Conservation (phyloP, 1,140 invertebrate species). For the Galleria mellonella region DNA sequence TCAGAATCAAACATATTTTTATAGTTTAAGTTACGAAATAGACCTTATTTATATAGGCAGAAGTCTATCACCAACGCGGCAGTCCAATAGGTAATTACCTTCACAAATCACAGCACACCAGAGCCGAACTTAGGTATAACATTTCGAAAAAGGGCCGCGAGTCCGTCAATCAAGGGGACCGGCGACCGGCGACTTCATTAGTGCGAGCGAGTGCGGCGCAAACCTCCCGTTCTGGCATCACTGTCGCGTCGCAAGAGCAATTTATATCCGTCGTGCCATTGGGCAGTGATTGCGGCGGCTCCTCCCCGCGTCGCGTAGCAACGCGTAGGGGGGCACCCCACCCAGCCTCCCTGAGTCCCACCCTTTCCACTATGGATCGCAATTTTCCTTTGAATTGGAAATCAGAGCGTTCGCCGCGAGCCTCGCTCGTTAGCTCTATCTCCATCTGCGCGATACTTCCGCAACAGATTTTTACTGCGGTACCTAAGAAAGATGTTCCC, state of each 20-base stretch:
- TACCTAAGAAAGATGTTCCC: constrained; percentile 45
- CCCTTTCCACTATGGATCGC: constrained; percentile 67
- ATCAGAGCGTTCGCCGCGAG: constrained; percentile 64
- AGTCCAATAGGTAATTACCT: constrained; percentile 29
- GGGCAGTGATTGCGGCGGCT: constrained; percentile 73
- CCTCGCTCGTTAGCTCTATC: constrained; percentile 55
- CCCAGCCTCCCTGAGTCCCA: constrained; percentile 57
- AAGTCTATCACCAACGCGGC: not conserved
- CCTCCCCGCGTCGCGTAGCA: constrained; percentile 77
- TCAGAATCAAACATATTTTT: too few species aligned
- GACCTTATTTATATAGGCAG: not conserved
- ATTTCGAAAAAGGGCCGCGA: constrained; percentile 55
- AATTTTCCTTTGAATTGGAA: constrained; percentile 76
- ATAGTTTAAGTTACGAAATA: too few species aligned
- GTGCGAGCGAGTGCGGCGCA: constrained; percentile 48
- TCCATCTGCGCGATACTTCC: constrained; percentile 55
- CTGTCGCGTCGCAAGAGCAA: constrained; percentile 67
- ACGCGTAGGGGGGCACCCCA: constrained; percentile 68
- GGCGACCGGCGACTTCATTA: constrained; percentile 59
- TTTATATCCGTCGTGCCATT: constrained; percentile 77
- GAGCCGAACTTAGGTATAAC: constrained; percentile 50
- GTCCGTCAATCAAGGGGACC: constrained; percentile 59
- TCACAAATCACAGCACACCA: constrained; percentile 55
- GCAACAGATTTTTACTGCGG: constrained; percentile 61
- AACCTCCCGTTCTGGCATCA: constrained; percentile 39